Conservation (phyloP, 1,140 invertebrate genomes). For the Pogonognathellus flavescens region DNA sequence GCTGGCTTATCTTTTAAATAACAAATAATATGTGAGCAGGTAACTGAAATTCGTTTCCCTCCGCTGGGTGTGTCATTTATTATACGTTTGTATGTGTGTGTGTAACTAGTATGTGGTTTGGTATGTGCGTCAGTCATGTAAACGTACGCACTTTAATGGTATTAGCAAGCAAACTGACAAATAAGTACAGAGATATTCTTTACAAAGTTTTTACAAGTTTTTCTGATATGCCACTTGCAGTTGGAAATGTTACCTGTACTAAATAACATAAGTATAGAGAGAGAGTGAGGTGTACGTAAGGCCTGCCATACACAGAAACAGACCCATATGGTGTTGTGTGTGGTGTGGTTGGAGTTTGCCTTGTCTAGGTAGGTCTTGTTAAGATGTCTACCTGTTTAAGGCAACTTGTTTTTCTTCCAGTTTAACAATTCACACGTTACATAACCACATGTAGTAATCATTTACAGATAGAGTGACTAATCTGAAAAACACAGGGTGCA, state of each 20-base stretch:
- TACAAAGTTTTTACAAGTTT: background rate
- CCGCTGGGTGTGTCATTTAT: slow-evolving; percentile 32
- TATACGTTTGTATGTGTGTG: background rate
- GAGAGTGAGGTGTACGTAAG: no score
- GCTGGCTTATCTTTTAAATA: background rate
- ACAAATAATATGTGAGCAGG: background rate
- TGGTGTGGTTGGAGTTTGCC: background rate
- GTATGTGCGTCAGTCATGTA: no score
- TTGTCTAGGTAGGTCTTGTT: background rate
- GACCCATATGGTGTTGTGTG: background rate
- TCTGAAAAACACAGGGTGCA: slow-evolving; percentile 30
- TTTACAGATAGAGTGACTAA: slow-evolving; percentile 26
- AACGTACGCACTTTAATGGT: no score
- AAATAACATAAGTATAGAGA: no score
- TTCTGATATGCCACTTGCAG: no score
- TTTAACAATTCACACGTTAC: slow-evolving; percentile 7
- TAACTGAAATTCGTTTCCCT: slow-evolving; percentile 8
- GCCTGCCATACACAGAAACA: no score
- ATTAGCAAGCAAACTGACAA: no score
- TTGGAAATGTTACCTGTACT: no score
- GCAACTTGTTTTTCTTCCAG: slow-evolving; percentile 9
- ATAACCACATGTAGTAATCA: background rate
- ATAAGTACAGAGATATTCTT: background rate
- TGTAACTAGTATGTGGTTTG: background rate
- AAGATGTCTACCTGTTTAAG: slow-evolving; percentile 35